Evolutionary conservation across 2,888 invertebrate genomes (phyloP), one percentile per base, ranked within the genome.

Genomic region (Tillus elongatus): DNA sequence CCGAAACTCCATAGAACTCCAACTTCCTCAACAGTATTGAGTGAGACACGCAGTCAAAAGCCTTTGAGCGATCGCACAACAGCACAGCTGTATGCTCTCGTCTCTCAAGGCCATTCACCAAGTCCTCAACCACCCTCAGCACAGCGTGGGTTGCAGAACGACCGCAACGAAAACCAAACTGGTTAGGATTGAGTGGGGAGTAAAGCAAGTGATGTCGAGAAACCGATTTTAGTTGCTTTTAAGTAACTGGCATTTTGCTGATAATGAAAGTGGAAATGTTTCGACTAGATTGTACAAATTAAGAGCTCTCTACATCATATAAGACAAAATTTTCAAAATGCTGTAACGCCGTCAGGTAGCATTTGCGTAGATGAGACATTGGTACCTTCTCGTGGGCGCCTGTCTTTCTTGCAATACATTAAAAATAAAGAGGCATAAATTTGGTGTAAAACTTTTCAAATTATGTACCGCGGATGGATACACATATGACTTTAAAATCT

Each of bases 251-350:
- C 40, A 44, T 40, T 45, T 45, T 27, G 30, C 35, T n/a, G 39
- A 48, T 35, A 43, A 43, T 32, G 13, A 16, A 24, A 16, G 8
- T 28, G 15, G 13, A 29, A 3, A 15, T 24, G 33, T 41, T 39
- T 27, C 28, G 6, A 33, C 42, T 33, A 42, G 41, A 28, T 30
- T 51, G 24, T 36, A 40, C 19, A 52, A 50, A 46, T 24, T 50
- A 15, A 32, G 33, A 28, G 42, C 49, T 13, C 36, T 51, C 15
- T 48, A 13, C 28, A 41, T 9, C 31, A 40, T n/a, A 19, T 19
- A 19, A 19, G 24, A 8, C 6, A 9, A 19, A 19, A 19, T 8
- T 19, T 8, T 19, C 6, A 19, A 19, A 9, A 19, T 19, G 6
- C 24, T 19, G 24, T 19, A 8, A 9, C 9, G 24, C 24, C 24